Base-by-base conservation (phyloP, 2,888 invertebrate genomes). In the Eupeodes latifasciatus region DNA sequence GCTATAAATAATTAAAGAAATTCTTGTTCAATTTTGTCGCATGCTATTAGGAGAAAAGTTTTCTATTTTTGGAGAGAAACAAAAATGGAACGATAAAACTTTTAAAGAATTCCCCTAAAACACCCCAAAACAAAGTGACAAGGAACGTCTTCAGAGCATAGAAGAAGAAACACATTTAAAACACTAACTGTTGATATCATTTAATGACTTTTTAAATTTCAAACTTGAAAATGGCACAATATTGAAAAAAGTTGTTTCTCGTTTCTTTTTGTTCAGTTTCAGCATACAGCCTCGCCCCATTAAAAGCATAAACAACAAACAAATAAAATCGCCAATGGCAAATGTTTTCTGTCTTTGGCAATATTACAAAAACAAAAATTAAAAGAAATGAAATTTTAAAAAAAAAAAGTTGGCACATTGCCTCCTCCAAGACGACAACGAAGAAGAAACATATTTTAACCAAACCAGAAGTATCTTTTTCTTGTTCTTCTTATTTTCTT, bases 311-410 rank as follows among this genome's bases (percentile, higher is more conserved):
- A 75, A 40, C 40, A 34, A 16, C 53, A 67, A 67, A 76, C 61
- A 72, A 19, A 69, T 69, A 59, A 47, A 47, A 61, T 75, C 36
- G 67, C 61, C 61, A 53, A 14, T 51, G 69, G 81, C 69, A 76
- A 61, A 61, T 81, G 75, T 69, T 59, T 57, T 72, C 47, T 55
- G 10, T 81, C 66, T 74, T 40, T 59, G 66, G 44, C 44, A 47
- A 40, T 62, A 75, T 55, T 34, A 76, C 47, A 72, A 47, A 4
- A 64, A 51, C 19, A 27, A 51, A 40, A 12, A 74, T 1, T 10
- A 10, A n/a, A 16, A 36, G n/a, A 72, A 66, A 74, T 12, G 51
- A 19, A 40, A 74, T 2, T 2, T 11, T 2, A 12, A 47, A 64
- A 69, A 62, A 12, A 9, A 16, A 47, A 16, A 55, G 57, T 59